Evolutionary conservation across 1,140 invertebrate genomes (phyloP), one percentile per base, ranked within the genome.

Genomic region (Drosophila bipectinata): DNA sequence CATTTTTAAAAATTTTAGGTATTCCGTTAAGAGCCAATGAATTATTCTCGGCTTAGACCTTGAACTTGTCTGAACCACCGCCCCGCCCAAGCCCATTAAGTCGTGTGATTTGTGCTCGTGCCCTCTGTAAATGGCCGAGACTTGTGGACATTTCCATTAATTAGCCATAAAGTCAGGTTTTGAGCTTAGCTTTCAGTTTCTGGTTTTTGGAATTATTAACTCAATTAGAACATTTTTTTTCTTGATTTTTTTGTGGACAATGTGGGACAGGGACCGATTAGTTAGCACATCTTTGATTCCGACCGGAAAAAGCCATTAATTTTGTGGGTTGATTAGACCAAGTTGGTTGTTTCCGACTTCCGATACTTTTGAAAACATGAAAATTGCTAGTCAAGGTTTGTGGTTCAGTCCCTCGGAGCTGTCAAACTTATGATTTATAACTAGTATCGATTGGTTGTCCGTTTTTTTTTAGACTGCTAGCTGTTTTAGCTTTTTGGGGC

Each of bases 351-450:
- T 85, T 84, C 80, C 77, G 80, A 76, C 76, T 84, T 84, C 81
- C 77, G 81, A 71, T 62, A 12, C 7, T 51, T 49, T 34, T 9
- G 48, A 10, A 14, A 59, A 77, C 77, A 60, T 80, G 81, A 80
- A 85, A 84, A 84, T 80, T 85, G 57, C 53, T 69, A 15, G 21
- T 32, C 59, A 81, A 77, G 81, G 81, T 41, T 44, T 18, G 21
- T 37, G 41, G 34, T 3, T 21, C 21, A 21, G 41, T 41, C 8
- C 47, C 18, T 14, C 41, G 26, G 9, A 37, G 39, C 63, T 69
- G 63, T 69, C 66, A 49, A 6, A 75, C 62, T 53, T 14, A 77
- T 84, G 81, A 84, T 84, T 85, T 80, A 84, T 80, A 49, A 24
- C 68, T 28, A 44, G 41, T 7, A 44, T 67, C 15, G 54, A 58